These are phyloP conservation scores for Cephus rjabovi DNA, from an alignment of 2,888 invertebrate species.

Conservation along the genomic window DNA sequence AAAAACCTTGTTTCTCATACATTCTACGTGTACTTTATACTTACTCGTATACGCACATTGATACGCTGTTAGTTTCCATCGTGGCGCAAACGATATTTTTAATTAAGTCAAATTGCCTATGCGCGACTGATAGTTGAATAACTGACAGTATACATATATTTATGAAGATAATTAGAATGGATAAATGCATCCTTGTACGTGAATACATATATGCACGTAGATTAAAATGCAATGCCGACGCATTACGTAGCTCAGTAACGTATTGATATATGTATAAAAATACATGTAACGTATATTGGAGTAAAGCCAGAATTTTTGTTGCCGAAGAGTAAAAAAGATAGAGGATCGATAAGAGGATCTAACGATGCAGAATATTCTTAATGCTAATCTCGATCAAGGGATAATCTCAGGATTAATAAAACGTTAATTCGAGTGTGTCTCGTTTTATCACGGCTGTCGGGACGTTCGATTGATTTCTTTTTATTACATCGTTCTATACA, in stretches of 20 bases:
- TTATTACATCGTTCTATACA: neutral
- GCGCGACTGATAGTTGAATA: neutral
- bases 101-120: neutral
- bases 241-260: too few species aligned
- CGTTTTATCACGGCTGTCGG: neutral
- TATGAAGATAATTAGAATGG: neutral
- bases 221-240: neutral
- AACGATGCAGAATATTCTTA: neutral
- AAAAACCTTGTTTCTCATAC: neutral
- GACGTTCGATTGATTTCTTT: neutral
- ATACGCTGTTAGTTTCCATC: neutral
- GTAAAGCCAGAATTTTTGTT: neutral
- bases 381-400: neutral
- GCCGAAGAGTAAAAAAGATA: neutral
- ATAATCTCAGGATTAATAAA: neutral
- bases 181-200: neutral
- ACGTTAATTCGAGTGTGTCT: neutral
- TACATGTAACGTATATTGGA: neutral
- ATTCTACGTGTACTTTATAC: neutral
- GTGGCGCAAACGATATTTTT: neutral
- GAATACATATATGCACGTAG: neutral
- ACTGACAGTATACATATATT: neutral
- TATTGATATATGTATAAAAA: neutral
- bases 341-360: neutral
- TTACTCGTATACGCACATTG: neutral